Conservation (phyloP, 2,113 vertebrate species). For the Archilochus colubris region DNA sequence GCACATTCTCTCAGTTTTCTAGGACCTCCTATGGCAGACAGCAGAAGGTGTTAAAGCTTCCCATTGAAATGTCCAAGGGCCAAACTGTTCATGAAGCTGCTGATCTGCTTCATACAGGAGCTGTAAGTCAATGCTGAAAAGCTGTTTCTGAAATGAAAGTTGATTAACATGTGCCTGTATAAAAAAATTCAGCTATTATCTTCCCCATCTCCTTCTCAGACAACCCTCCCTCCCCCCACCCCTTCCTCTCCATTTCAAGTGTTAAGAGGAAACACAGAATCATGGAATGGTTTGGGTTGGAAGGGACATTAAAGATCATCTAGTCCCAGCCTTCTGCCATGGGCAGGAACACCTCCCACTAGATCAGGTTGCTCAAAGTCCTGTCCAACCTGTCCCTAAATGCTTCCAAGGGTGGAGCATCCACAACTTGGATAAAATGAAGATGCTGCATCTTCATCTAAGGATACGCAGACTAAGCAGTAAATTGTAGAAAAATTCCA, state of each 20-base stretch:
- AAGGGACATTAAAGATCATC: too few species aligned
- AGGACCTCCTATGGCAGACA: not conserved
- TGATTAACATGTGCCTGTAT: not conserved
- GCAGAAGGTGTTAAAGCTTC: not conserved
- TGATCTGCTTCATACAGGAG: not conserved
- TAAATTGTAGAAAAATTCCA: not conserved
- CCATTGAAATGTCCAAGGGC: not conserved
- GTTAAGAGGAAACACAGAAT: not conserved
- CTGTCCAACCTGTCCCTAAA: too few species aligned
- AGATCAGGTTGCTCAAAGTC: too few species aligned
- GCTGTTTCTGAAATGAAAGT: not conserved
- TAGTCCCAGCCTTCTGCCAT: too few species aligned
- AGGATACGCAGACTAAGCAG: not conserved
- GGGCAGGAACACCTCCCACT: too few species aligned
- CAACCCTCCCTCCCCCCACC: too few species aligned
- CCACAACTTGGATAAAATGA: not conserved
- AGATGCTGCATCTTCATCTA: not conserved
- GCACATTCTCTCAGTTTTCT: not conserved
- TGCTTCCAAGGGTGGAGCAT: too few species aligned
- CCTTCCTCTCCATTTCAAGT: not conserved
- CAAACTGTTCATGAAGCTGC: not conserved
- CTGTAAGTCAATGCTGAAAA: not conserved
- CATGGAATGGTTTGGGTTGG: too few species aligned
- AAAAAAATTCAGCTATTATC: not conserved
- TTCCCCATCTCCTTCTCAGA: not conserved